These are phyloP conservation scores for Microcebus jonahi DNA, from an alignment of 2,113 vertebrate genomes.

Conservation along the genomic window DNA sequence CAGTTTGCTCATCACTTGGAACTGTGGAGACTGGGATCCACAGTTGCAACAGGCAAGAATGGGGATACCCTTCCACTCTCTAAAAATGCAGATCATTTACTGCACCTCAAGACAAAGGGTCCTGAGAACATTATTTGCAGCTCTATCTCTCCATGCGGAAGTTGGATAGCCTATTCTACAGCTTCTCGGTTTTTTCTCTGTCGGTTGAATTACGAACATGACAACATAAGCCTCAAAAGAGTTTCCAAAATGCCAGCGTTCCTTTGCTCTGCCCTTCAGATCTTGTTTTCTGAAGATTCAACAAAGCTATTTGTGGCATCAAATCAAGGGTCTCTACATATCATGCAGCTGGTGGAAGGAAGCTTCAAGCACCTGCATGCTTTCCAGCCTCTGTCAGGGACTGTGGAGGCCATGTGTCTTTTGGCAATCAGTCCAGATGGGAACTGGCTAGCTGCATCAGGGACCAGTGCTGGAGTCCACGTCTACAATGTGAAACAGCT, in stretches of 20 bases:
- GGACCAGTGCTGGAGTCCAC: no score
- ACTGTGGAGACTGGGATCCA: conserved; percentile 95
- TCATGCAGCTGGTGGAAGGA: conserved; percentile 85
- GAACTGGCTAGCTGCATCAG: no score
- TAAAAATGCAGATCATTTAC: conserved; percentile 92
- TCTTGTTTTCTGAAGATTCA: conserved; percentile 94
- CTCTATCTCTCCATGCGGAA: conserved; percentile 91
- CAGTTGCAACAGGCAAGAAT: conserved; percentile 86
- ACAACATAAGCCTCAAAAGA: conserved; percentile 87
- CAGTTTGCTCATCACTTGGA: conserved; percentile 94
- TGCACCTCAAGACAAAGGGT: conserved; percentile 96
- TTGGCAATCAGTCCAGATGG: no score
- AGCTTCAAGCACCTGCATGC: conserved; percentile 88
- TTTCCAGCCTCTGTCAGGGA: conserved; percentile 88
- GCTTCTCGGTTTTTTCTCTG: conserved; percentile 90
- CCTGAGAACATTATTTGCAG: conserved; percentile 94
- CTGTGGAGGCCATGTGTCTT: no score
- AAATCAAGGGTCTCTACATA: conserved; percentile 84
- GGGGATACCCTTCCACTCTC: conserved; percentile 90
- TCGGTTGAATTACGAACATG: conserved; percentile 82
- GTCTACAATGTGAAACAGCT: no score
- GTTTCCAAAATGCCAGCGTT: conserved; percentile 90
- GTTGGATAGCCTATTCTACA: conserved; percentile 92
- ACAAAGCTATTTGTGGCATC: conserved; percentile 89
- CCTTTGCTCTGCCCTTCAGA: conserved; percentile 87